Percentiles rank a stretch among this genome's conserved stretches.
Conservation (phyloP, 2,888 invertebrate species). For the Eretmocerus hayati region DNA sequence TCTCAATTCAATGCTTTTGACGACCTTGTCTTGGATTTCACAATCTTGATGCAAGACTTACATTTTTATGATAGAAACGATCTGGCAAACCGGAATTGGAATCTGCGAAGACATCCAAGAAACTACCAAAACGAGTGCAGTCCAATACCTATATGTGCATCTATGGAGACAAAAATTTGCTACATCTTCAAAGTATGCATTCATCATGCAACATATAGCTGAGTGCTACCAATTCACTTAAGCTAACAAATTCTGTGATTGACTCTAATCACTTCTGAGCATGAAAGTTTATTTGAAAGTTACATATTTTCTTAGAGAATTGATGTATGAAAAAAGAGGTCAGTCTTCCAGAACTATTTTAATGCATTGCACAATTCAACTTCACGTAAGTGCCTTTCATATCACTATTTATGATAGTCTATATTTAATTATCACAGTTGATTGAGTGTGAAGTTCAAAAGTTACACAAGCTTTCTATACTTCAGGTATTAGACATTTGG, state of each 20-base stretch:
- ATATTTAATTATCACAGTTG: too few species aligned
- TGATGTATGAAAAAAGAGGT: constrained; percentile 13
- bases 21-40: too few species aligned
- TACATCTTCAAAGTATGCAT: constrained; percentile 41
- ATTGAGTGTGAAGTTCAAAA: too few species aligned
- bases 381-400: constrained; percentile 23
- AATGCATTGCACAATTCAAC: constrained; percentile 20
- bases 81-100: constrained; percentile 60
- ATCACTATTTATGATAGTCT: constrained; percentile 12
- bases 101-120: constrained; percentile 55
- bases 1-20: not conserved
- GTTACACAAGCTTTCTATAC: too few species aligned
- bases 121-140: constrained; percentile 37
- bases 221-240: constrained; percentile 41
- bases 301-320: constrained; percentile 21
- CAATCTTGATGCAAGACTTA: not conserved
- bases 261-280: not conserved
- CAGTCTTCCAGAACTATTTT: constrained; percentile 25
- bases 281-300: constrained; percentile 16
- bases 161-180: constrained; percentile 49
- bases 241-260: constrained; percentile 8
- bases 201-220: constrained; percentile 45
- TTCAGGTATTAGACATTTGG: too few species aligned
- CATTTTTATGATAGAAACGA: constrained; percentile 49
- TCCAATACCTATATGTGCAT: constrained; percentile 43